Base-by-base conservation (phyloP, 1,140 invertebrate genomes). In the Phenacoccus solenopsis region DNA sequence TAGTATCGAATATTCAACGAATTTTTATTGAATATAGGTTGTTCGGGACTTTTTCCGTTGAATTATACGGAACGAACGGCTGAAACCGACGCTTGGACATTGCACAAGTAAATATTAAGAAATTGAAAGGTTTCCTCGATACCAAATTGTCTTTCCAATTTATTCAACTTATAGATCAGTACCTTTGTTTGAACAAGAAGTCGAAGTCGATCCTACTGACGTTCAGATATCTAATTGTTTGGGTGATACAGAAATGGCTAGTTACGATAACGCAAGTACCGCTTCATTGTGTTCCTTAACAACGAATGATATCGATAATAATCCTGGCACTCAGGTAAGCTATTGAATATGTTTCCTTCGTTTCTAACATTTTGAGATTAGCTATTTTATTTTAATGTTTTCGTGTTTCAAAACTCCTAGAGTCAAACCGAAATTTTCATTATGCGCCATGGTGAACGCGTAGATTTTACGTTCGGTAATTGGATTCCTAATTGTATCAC, bases 401-500 rank as follows among this genome's bases (percentile, higher is more conserved):
- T 38, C n/a, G n/a, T n/a, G n/a, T 38, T 38, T 9, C 9, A n/a
- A 38, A 38, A 38, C 32, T 38, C 9, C 9, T 10, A 67, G 71
- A 67, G 9, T 71, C 71, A 68, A 21, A 71, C 82, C 21, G 59
- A 64, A 74, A 80, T 93, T 21, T 90, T 89, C 76, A 85, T 94
- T 24, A 87, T 92, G 80, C 82, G 94, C 1, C 92, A 94, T 79
- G 91, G 90, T 12, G 93, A 96, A 80, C 80, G 94, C 30, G 87
- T 95, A 1, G 93, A 97, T 80, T 94, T 96, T 75, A 93, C 91
- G 0, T 94, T 95, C 76, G 91, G 92, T 21, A 81, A 84, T 12
- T 96, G 93, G 93, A 88, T 92, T 69, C 87, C 88, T 0, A 89
- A 86, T 76, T 93, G 91, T 76, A 96, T 94, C 77, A 89, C 94